Base-by-base conservation (phyloP, 1,140 invertebrate species). In the Atta colombica region DNA sequence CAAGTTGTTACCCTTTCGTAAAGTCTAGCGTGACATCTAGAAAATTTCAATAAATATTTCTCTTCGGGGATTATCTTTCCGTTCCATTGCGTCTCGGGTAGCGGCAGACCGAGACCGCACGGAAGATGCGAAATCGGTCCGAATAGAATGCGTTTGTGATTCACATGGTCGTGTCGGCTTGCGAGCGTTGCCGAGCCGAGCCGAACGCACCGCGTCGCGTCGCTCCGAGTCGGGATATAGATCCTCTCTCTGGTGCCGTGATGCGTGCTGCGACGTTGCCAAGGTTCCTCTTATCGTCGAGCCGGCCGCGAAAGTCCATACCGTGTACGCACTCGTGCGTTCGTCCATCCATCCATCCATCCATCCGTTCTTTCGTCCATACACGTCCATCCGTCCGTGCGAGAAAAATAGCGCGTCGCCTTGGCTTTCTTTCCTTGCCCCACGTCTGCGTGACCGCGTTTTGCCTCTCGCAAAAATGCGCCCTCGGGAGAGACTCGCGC, bases 341-440 rank as follows among this genome's bases (percentile, higher is more conserved):
- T 63, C 8, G 31, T 31, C 71, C 35, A n/a, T 31, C 0, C 61
- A 68, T 65, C 39, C 39, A 10, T 39, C 39, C 39, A 10, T 51
- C 58, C 65, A 49, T 78, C 58, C 84, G 69, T 89, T 49, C 82
- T n/a, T 77, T 25, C 60, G 16, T 60, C n/a, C 60, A 16, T 60
- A 49, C 60, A n/a, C 51, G 25, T 49, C 28, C 77, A 31, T 35
- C 63, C 51, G 72, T 75, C 14, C 61, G 74, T 87, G 65, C 88
- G 66, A 80, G 92, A 93, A 93, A 94, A 94, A 94, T 94, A 94
- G 91, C 93, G 91, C 93, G 90, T 93, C 93, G 92, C 93, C 92
- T 94, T 94, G 93, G 91, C 93, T 93, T 90, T 93, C 92, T 94
- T 93, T 93, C 82, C 35, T 31, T 78, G n/a, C 55, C 77, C 51